Base-by-base conservation (phyloP, 2,113 vertebrate species). In the Recurvirostra avosetta region DNA sequence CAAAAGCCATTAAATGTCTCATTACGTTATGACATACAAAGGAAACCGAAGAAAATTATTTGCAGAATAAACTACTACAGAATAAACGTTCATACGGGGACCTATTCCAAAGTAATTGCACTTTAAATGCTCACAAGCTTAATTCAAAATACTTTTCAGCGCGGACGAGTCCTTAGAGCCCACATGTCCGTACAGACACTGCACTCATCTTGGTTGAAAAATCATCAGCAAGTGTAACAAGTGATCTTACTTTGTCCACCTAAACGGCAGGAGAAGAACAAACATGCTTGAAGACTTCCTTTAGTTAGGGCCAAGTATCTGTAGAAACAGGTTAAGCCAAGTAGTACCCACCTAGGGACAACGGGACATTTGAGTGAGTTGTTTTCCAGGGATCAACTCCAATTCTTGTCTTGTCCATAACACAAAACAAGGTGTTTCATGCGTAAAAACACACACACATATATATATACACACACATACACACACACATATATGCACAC, bases 141-240 rank as follows among this genome's bases (percentile, higher is more conserved):
- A 63, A 82, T 50, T 76, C 49, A 56, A 55, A 76, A 38, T 26
- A 34, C 20, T 74, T 82, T 66, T 9, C 56, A 56, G 19, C 4
- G 21, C 34, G 67, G 45, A 52, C 34, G 50, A 50, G 41, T 50
- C 49, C 63, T 45, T 17, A 18, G 30, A 67, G 14, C 16, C 53
- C 19, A 6, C 34, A 40, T 41, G 40, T 36, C 47, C 3, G 0
- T 6, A 36, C 0, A 38, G 70, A 26, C 8, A 10, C 20, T 9
- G 50, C 18, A 6, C 25, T 62, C 34, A 30, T 20, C 49, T 50
- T n/a, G 36, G 38, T 26, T 58, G 50, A 65, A 71, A 88, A 40
- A 45, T 7, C 26, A 43, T 34, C 58, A 32, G 36, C 63, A 63
- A 30, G 5, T 8, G 22, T 11, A 43, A 21, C 2, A 7, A 49